Conservation (phyloP, 2,113 vertebrate species). For the Cyrtonyx montezumae region DNA sequence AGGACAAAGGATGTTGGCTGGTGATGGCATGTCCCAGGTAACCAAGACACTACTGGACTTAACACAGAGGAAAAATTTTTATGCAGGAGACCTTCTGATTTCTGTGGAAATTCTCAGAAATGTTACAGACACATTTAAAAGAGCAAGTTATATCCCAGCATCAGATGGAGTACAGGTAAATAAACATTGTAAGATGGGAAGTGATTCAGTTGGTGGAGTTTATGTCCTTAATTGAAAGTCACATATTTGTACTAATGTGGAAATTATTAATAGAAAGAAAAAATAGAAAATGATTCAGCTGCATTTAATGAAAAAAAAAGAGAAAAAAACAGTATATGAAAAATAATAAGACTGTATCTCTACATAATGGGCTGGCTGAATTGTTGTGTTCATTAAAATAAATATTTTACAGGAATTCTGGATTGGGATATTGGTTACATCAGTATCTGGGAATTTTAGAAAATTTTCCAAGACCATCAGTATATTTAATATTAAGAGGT, state of each 20-base stretch:
- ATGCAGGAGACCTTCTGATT: slow-evolving; percentile 94
- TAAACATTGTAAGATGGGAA: not conserved
- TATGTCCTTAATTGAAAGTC: not conserved
- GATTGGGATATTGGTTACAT: not conserved
- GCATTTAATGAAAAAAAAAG: not conserved
- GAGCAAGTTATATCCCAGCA: slow-evolving; percentile 95
- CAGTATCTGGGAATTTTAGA: slow-evolving; percentile 11
- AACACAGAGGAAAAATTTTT: slow-evolving; percentile 97
- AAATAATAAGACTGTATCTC: not conserved
- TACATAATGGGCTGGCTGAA: not conserved
- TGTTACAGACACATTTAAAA: slow-evolving; percentile 97
- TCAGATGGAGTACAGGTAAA: slow-evolving; percentile 97
- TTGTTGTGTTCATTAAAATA: slow-evolving; percentile 34
- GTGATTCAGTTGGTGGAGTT: not conserved
- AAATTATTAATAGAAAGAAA: not conserved
- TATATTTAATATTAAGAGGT: not conserved
- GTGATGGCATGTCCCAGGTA: slow-evolving; percentile 98
- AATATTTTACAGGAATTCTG: slow-evolving; percentile 1
- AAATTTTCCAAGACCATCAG: not conserved
- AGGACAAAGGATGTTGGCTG: slow-evolving; percentile 92
- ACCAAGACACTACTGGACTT: slow-evolving; percentile 96
- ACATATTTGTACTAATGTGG: not conserved
- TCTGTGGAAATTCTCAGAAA: slow-evolving; percentile 99
- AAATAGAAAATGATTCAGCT: not conserved
- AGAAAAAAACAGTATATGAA: not conserved